Conservation (phyloP, 2,113 vertebrate genomes). For the Mirza zaza region DNA sequence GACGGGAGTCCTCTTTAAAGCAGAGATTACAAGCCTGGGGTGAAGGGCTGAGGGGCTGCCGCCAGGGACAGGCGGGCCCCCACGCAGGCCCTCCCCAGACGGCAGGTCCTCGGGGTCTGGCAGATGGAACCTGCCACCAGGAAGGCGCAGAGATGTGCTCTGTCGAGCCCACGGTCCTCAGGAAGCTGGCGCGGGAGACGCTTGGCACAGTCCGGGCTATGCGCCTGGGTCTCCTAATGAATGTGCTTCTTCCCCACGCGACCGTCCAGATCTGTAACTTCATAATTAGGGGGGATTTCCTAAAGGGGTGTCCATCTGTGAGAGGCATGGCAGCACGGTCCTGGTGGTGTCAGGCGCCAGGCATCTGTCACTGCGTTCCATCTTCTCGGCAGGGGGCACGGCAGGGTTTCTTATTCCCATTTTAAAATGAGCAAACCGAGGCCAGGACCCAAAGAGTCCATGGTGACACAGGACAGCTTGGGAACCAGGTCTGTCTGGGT, state of each 20-base stretch:
- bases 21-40: slow-evolving; percentile 48
- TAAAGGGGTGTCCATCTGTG: slow-evolving; percentile 21
- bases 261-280: neutral
- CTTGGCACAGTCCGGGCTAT: neutral
- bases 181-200: neutral
- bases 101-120: neutral
- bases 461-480: rapidly evolving
- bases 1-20: neutral
- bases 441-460: neutral
- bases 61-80: neutral
- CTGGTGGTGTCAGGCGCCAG: neutral
- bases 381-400: neutral
- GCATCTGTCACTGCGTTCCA: neutral
- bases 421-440: neutral
- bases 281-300: slow-evolving; percentile 35
- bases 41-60: neutral
- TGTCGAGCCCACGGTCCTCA: neutral
- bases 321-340: neutral
- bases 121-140: slow-evolving; percentile 47
- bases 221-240: neutral
- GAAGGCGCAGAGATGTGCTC: neutral
- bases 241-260: neutral
- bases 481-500: neutral
- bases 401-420: neutral
- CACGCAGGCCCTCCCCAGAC: neutral